Base-by-base conservation (phyloP, 2,888 invertebrate genomes). In the Rhorus exstirpatorius region DNA sequence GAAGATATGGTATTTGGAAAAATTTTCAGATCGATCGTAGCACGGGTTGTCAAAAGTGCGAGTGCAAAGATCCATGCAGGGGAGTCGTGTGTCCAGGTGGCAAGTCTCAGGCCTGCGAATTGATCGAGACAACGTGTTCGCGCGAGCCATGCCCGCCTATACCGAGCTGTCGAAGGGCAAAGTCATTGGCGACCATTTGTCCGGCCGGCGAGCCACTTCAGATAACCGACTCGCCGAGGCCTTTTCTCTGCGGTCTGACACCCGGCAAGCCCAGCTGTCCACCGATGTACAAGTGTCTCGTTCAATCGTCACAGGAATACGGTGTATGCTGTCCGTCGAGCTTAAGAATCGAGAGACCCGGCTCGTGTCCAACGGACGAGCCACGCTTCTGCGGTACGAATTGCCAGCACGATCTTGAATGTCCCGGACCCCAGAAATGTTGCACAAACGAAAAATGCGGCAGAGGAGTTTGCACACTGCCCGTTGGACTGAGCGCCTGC, bases 301-400 rank as follows among this genome's bases (percentile, higher is more conserved):
- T 97, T 7, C 96, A 97, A 89, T 94, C 94, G 93, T 96, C 96
- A 85, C 96, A 97, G 89, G 97, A 97, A 90, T 97, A 97, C 89
- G 97, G 97, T 0, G 97, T 97, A 12, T 97, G 97, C 90, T 97
- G 97, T 89, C 97, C 97, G 58, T 96, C 96, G 3, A 96, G 96
- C 0, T 90, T 97, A 79, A 95, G 95, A 88, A 95, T 97, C 67
- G 95, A 96, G 88, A 97, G 97, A 91, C 95, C 97, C 0, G 97
- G 97, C 0, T 94, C 95, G 1, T 97, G 97, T 90, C 97, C 97
- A 0, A 91, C 93, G 0, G 92, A 65, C 49, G 87, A 67, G 75
- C 93, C 12, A 92, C 94, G 0, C 92, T 93, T 93, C 78, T 96
- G 97, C 86, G 96, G 96, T 0, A n/a, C 65, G 0, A 77, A 84